phyloP scores from a whole-genome alignment of 2,888 invertebrate genomes.

The Sturmia bella region DNA sequence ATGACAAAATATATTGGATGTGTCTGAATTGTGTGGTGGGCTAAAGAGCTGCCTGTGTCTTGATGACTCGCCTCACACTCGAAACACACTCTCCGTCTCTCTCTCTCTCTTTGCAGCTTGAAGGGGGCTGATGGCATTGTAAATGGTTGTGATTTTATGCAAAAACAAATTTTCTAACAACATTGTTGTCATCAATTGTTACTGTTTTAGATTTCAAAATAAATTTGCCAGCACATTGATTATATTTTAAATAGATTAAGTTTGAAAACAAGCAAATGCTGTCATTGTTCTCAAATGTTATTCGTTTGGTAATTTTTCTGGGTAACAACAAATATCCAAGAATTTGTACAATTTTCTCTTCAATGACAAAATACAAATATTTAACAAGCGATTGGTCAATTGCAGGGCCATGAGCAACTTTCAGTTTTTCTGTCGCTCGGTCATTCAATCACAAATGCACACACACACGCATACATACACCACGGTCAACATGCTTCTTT shows the following conservation, averaged over 20 bases:
- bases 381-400: conserved; percentile 39
- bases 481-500: background rate
- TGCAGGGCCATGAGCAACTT: background rate
- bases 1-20: conserved; percentile 65
- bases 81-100: no score
- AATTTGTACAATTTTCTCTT: background rate
- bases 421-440: background rate
- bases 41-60: background rate
- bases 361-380: conserved; percentile 44
- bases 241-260: conserved; percentile 27
- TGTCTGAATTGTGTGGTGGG: conserved; percentile 55
- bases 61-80: no score
- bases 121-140: background rate
- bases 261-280: background rate
- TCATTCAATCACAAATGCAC: conserved; percentile 32
- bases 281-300: background rate
- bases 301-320: conserved; percentile 26
- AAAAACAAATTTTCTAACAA: conserved; percentile 45
- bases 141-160: conserved; percentile 16
- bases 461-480: background rate
- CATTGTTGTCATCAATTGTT: conserved; percentile 58
- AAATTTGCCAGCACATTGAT: conserved; percentile 47
- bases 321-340: background rate
- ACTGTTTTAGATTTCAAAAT: conserved; percentile 51
- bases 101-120: no score